Evolutionary conservation across 2,797 vertebrate genomes (phyloP).

Genomic region (Rhadinocentrus ornatus): DNA sequence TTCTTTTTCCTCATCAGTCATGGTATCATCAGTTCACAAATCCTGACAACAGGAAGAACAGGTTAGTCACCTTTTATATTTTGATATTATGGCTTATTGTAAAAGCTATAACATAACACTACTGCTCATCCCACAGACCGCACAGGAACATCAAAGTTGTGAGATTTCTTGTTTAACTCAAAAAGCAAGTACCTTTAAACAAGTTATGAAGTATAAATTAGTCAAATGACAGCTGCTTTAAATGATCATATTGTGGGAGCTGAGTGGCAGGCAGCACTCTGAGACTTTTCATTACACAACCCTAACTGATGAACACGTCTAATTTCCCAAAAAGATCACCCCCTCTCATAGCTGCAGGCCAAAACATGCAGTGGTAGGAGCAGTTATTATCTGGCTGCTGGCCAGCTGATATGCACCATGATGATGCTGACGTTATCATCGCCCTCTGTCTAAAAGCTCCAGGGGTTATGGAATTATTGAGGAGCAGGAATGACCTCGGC

Average conservation of each 20-base stretch:
- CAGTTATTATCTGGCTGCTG: slow-evolving; percentile 17
- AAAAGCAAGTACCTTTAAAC: slow-evolving; percentile 56
- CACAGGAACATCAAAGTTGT: slow-evolving; percentile 66
- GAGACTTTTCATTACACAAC: slow-evolving; percentile 29
- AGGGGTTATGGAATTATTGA: slow-evolving; percentile 7
- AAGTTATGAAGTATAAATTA: slow-evolving; percentile 37
- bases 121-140: slow-evolving; percentile 66
- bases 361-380: slow-evolving; percentile 19
- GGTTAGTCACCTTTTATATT: slow-evolving; percentile 25
- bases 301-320: slow-evolving; percentile 17
- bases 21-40: slow-evolving; percentile 2
- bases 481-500: slow-evolving; percentile 18
- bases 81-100: slow-evolving; percentile 56
- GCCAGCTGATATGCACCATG: neutral
- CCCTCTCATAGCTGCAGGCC: slow-evolving; percentile 7
- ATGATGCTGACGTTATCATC: slow-evolving; percentile 3
- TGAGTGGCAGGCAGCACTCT: slow-evolving; percentile 23
- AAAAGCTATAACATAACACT: slow-evolving; percentile 48
- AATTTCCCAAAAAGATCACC: slow-evolving; percentile 22
- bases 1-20: slow-evolving; percentile 12
- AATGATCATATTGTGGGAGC: slow-evolving; percentile 37
- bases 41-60: slow-evolving; percentile 2
- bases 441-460: slow-evolving; percentile 12
- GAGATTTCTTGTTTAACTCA: slow-evolving; percentile 56
- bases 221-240: slow-evolving; percentile 38